Base-by-base conservation (phyloP, 2,888 invertebrate genomes). In the Xestia ashworthii region DNA sequence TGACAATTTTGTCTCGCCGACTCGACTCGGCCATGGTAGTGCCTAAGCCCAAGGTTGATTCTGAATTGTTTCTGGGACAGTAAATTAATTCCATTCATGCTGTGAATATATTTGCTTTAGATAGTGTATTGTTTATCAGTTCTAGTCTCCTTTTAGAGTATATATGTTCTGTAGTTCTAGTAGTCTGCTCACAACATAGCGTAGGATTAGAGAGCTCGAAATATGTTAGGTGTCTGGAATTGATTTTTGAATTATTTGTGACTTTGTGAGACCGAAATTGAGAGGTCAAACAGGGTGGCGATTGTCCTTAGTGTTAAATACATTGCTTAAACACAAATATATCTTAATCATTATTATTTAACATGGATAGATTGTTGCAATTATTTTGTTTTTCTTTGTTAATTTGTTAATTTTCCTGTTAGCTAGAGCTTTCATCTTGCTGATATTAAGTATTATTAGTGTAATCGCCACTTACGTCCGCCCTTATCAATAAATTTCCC, bases 221-320 rank as follows among this genome's bases (percentile, higher is more conserved):
- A 25, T 65, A 38, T 62, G 25, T 58, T 53, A 82, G 81, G 76
- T 46, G 77, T 81, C 19, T 71, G 38, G 9, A 71, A 78, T 48
- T 48, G 16, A 32, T 48, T 75, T 75, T 16, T 80, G 46, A 32
- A 71, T 44, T 50, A 55, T 78, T 55, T 64, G 5, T n/a, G 46
- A 16, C 48, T 78, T 55, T 64, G 5, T n/a, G 46, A 16, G 0
- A 41, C 9, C 3, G 12, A 78, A 65, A 66, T 65, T 38, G 14
- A 71, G 46, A n/a, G 77, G 25, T 76, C n/a, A 68, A 5, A 67
- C 6, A 44, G 41, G 3, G 6, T 12, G 32, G 38, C 4, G 62
- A 22, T 12, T 50, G 16, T 64, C 22, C n/a, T 9, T 2, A 0
- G 5, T n/a, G 14, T 46, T 41, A 25, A 50, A 48, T 48, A n/a